A percentile compares a stretch with the other conserved stretches of the same genome.
Conservation (phyloP, 2,888 invertebrate genomes). For the Urechis unicinctus region DNA sequence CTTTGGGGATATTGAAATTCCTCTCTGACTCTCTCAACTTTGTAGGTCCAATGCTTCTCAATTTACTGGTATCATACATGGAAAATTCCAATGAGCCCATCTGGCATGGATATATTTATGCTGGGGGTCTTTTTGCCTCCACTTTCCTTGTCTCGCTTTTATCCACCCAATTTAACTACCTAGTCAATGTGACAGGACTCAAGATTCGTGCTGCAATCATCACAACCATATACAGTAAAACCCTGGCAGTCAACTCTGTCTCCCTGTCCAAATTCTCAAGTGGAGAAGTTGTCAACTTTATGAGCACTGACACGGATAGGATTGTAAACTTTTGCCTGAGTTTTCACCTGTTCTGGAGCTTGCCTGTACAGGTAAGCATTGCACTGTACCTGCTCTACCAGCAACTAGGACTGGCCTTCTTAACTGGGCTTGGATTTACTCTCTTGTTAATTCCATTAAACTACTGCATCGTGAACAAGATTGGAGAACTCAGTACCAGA, state of each 20-base stretch:
- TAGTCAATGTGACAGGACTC: constrained; percentile 44
- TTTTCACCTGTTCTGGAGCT: constrained; percentile 95
- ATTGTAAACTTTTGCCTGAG: constrained; percentile 92
- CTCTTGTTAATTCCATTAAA: constrained; percentile 87
- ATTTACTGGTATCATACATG: constrained; percentile 71
- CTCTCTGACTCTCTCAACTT: constrained; percentile 77
- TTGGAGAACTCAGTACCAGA: constrained; percentile 73
- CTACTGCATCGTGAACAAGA: constrained; percentile 79
- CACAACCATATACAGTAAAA: constrained; percentile 72
- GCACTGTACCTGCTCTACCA: constrained; percentile 34
- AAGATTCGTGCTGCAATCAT: constrained; percentile 82
- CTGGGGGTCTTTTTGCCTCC: constrained; percentile 61
- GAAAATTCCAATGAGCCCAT: constrained; percentile 64
- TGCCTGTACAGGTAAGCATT: constrained; percentile 70
- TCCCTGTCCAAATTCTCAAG: constrained; percentile 51
- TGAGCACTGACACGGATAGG: constrained; percentile 93
- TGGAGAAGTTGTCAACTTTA: constrained; percentile 90
- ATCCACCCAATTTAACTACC: constrained; percentile 82
- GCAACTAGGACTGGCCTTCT: constrained; percentile 72
- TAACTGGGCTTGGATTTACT: constrained; percentile 83
- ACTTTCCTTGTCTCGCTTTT: constrained; percentile 71
- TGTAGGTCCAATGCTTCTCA: constrained; percentile 81
- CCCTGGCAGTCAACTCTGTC: constrained; percentile 54
- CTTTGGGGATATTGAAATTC: constrained; percentile 58
- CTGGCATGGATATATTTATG: constrained; percentile 53